Percentiles rank a stretch among this genome's conserved stretches.
Evolutionary conservation across 2,888 invertebrate genomes (phyloP).

Genomic region (Sphecodes monilicornis): DNA sequence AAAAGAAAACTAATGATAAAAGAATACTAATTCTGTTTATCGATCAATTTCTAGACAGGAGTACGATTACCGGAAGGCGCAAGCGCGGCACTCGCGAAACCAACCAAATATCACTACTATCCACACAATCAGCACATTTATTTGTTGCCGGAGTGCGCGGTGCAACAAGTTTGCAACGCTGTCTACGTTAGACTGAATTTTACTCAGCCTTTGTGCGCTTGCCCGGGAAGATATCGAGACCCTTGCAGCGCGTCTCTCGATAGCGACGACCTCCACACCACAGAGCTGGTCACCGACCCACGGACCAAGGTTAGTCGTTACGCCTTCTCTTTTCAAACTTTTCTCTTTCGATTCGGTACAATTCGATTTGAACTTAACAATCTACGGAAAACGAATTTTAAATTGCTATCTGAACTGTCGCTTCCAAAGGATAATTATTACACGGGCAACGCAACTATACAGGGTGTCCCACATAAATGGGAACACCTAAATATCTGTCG

Average conservation of each 20-base stretch:
- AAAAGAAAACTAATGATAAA: neutral
- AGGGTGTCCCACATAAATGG: too few relatives aligned
- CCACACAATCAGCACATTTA: conserved; percentile 97
- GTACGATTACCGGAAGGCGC: conserved; percentile 85
- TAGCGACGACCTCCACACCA: conserved; percentile 96
- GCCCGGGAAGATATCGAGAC: conserved; percentile 94
- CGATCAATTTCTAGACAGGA: conserved; percentile 79
- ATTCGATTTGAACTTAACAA: neutral
- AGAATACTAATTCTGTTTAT: too few relatives aligned
- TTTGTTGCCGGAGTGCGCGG: conserved; percentile 96
- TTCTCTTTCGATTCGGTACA: neutral
- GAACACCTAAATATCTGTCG: too few relatives aligned
- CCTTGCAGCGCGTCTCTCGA: conserved; percentile 96
- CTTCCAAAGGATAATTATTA: too few relatives aligned
- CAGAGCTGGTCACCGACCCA: conserved; percentile 94
- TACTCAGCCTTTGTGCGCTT: conserved; percentile 96
- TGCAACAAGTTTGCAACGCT: conserved; percentile 97
- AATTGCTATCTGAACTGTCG: too few relatives aligned
- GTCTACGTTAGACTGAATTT: conserved; percentile 96
- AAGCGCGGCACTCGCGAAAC: conserved; percentile 88
- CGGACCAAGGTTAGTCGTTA: conserved; percentile 89
- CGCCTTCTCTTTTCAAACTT: conserved; percentile 11
- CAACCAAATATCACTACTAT: conserved; percentile 97
- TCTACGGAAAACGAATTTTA: neutral
- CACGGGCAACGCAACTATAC: too few relatives aligned